A percentile compares a stretch with the other conserved stretches of the same genome.
Evolutionary conservation across 1,140 invertebrate genomes (phyloP).

Genomic region (Adoxophyes honmai): DNA sequence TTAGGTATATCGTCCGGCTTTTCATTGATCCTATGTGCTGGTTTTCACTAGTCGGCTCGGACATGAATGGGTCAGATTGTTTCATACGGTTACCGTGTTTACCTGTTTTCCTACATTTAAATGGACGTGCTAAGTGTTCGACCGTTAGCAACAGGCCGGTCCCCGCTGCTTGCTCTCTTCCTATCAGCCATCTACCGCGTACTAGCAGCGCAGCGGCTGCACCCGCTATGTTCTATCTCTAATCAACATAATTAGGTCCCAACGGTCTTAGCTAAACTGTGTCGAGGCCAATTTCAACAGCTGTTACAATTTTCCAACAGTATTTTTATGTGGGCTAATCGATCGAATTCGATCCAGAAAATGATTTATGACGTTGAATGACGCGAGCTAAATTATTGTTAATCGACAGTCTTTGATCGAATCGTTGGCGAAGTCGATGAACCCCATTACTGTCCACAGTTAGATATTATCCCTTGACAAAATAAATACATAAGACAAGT

Average conservation of each 20-base stretch:
- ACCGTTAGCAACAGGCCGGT: not conserved
- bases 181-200: slow-evolving; percentile 46
- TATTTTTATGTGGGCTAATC: slow-evolving; percentile 36
- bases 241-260: slow-evolving; percentile 49
- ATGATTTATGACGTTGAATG: slow-evolving; percentile 25
- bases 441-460: not conserved
- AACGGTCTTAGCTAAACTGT: slow-evolving; percentile 51
- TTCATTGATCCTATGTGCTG: no score
- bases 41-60: no score
- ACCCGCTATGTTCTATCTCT: slow-evolving; percentile 15
- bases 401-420: not conserved
- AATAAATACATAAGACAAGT: no score
- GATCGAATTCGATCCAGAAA: slow-evolving; percentile 35
- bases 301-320: slow-evolving; percentile 43
- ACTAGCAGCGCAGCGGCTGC: slow-evolving; percentile 6
- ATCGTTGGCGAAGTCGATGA: not conserved
- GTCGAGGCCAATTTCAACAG: slow-evolving; percentile 47
- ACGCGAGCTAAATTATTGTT: slow-evolving; percentile 6
- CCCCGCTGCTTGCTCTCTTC: slow-evolving; percentile 41
- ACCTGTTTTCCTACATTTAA: no score
- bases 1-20: no score
- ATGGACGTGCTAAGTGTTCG: not conserved
- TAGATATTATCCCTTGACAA: no score
- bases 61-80: not conserved
- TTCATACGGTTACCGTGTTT: slow-evolving; percentile 20